Base-by-base conservation (phyloP, 2,113 vertebrate genomes). In the Cephalopterus ornatus region DNA sequence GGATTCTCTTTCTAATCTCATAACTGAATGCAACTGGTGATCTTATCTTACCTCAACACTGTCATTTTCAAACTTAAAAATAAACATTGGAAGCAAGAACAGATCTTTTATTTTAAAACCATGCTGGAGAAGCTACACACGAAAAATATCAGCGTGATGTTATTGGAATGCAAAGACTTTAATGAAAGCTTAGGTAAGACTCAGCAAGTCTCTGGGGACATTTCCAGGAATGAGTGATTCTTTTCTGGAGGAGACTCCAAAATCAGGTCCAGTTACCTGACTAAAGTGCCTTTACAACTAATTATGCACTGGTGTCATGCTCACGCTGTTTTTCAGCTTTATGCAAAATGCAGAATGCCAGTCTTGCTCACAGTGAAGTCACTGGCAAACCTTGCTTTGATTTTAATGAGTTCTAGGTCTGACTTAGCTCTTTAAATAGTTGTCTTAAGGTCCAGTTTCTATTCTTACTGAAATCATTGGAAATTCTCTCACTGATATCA, bases 171-270 rank as follows among this genome's bases (percentile, higher is more conserved):
- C 67, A 86, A 95, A 92, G 83, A 52, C 67, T 88, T 94, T 86
- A 88, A 97, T 77, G 93, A 94, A 95, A 97, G 85, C 68, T 85
- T 89, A 93, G 96, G 93, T 96, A 94, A 91, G 94, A 92, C 42
- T 93, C 88, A 46, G 92, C 76, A 94, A 87, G 56, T 67, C 90
- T 78, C 81, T 86, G 75, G 67, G 86, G 95, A 88, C 58, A 42
- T 65, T 96, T 96, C 87, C 87, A 92, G 87, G 90, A 95, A 85
- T 42, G 33, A 81, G 39, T 13, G 84, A 94, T 96, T 93, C 83
- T 52, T 95, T 68, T 39, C 92, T 89, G 59, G 42, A 83, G 73
- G 52, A 94, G 49, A 76, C 33, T 85, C 75, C 50, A 63, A 86
- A 94, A 81, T 77, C 92, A 85, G 91, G 90, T 79, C 46, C 63